Base-by-base conservation (phyloP, 2,113 vertebrate species). In the Cyprinodon variegatus region DNA sequence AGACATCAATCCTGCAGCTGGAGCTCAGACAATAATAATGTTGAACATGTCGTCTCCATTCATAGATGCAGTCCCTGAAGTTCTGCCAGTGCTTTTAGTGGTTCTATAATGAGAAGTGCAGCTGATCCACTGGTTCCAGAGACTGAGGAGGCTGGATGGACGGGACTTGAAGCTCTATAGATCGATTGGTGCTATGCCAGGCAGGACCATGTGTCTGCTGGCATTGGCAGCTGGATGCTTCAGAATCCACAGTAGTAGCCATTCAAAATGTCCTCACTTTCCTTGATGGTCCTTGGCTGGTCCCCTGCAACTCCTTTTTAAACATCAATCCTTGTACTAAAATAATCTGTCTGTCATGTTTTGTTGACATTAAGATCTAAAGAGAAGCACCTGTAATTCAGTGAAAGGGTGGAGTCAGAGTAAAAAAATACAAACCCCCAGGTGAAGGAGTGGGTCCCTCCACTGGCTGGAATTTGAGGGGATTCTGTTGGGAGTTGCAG, bases 71-170 rank as follows among this genome's bases (percentile, higher is more conserved):
- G 66, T 11, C 22, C 72, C 70, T 76, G 66, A 78, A 82, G 70
- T 77, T 65, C 50, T 76, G 68, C 80, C 78, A 20, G 43, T 29
- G 60, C 74, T 79, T 80, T 90, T 86, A 83, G 72, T 77, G 79
- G 86, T 22, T 66, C 74, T 64, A 20, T 91, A 82, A 91, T 84
- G 87, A 87, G 71, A 84, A 90, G 88, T 72, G 82, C 88, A 89
- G 87, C 86, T 45, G 71, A 86, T 84, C 39, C 61, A 4, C 62
- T 84, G 86, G 73, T 79, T 85, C 79, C 82, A 79, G 79, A 65
- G 65, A 68, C 70, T 63, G 62, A 57, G 70, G 61, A 14, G 71
- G 68, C 72, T 59, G 68, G 74, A 73, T 70, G 84, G 82, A 66
- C 50, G 13, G 70, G 70, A 65, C 81, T 22, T 50, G 76, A n/a